Conservation (phyloP, 2,888 invertebrate species). For the Clivina fossor region DNA sequence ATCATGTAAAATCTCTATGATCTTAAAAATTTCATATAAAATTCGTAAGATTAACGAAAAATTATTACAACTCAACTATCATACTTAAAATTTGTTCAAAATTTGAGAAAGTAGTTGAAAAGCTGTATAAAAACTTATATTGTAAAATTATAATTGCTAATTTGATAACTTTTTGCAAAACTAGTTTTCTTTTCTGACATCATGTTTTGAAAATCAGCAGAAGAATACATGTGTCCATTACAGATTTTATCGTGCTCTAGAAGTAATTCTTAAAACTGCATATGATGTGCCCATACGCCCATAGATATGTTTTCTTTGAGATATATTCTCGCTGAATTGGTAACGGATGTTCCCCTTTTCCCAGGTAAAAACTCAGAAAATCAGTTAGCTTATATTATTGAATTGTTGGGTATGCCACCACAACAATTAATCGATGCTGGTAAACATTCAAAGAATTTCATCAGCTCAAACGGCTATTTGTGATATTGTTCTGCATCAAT, state of each 20-base stretch:
- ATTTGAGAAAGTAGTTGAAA: no score
- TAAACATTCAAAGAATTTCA: conserved; percentile 92
- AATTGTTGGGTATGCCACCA: conserved; percentile 89
- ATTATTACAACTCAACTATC: no score
- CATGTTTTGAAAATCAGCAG: conserved; percentile 96
- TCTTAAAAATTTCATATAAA: no score
- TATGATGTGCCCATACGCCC: conserved; percentile 98
- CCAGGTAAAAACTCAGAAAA: conserved; percentile 99
- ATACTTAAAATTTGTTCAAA: no score
- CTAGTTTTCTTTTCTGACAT: no score
- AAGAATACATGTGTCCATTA: conserved; percentile 99
- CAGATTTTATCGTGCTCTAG: conserved; percentile 96
- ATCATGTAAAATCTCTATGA: no score
- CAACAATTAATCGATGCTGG: conserved; percentile 83
- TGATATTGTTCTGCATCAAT: conserved; percentile 90
- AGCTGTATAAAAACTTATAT: no score
- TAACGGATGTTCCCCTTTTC: conserved; percentile 94
- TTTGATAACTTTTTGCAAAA: no score
- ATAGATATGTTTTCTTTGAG: conserved; percentile 98
- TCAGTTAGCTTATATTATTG: conserved; percentile 97
- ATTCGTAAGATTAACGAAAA: no score
- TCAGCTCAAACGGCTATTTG: conserved; percentile 93
- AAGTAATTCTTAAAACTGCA: conserved; percentile 91
- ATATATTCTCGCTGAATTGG: conserved; percentile 93
- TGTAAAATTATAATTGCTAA: no score